Conservation (phyloP, 1,140 invertebrate genomes). For the Antheraea pernyi region DNA sequence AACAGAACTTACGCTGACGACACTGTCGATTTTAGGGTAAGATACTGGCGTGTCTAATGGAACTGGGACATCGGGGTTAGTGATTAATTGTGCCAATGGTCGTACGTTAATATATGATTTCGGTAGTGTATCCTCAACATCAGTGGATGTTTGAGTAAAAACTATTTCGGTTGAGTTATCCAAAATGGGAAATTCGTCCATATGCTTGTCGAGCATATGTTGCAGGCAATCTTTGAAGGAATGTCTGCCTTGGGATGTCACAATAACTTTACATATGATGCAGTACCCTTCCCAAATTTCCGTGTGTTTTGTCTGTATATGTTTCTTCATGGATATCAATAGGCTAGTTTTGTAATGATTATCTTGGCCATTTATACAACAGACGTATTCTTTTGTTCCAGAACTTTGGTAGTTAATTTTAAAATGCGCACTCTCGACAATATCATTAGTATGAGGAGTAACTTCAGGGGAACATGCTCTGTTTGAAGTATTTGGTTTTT, state of each 20-base stretch:
- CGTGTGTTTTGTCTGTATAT: slow-evolving; percentile 58
- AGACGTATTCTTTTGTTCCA: slow-evolving; percentile 62
- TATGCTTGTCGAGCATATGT: slow-evolving; percentile 63
- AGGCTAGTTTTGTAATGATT: slow-evolving; percentile 59
- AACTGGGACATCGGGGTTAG: slow-evolving; percentile 12
- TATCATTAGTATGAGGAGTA: slow-evolving; percentile 31
- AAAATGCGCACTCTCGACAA: slow-evolving; percentile 61
- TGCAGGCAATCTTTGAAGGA: slow-evolving; percentile 61
- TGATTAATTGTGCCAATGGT: slow-evolving; percentile 54
- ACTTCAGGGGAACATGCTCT: background rate
- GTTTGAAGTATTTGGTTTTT: background rate
- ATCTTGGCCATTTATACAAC: slow-evolving; percentile 59
- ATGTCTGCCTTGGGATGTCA: slow-evolving; percentile 55
- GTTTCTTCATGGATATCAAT: slow-evolving; percentile 67
- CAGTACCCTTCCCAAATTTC: slow-evolving; percentile 73
- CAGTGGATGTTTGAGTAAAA: background rate
- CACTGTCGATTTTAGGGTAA: slow-evolving; percentile 57
- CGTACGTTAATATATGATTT: slow-evolving; percentile 52
- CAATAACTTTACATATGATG: slow-evolving; percentile 66
- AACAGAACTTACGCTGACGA: slow-evolving; percentile 47
- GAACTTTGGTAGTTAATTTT: slow-evolving; percentile 46
- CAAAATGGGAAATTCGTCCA: slow-evolving; percentile 56
- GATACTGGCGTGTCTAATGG: slow-evolving; percentile 16
- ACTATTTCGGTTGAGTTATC: background rate
- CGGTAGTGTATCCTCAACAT: slow-evolving; percentile 9